Base-by-base conservation (phyloP, 2,113 vertebrate species). In the Sinocyclocheilus maitianheensis region DNA sequence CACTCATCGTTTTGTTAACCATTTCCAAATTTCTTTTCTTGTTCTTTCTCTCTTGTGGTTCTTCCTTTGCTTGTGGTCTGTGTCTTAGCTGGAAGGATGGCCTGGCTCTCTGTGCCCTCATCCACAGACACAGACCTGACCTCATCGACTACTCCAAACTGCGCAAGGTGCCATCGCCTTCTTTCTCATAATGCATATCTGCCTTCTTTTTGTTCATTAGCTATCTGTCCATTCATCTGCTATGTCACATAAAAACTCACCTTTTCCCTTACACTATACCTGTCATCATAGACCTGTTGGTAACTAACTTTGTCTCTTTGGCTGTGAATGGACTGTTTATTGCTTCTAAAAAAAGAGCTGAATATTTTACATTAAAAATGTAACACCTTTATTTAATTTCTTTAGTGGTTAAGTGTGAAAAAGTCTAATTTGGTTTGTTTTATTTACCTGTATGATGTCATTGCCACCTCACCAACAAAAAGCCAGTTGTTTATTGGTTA, bases 141-240 rank as follows among this genome's bases (percentile, higher is more conserved):
- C 94, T 96, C 53, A 96, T 96, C 13, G 95, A 96, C 22, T 96
- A 96, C 5, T 94, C 96, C 90, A 96, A 95, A 30, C 94, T 96
- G 84, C 90, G 96, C 20, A 96, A 96, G 95, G 96, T 96, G 85
- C 84, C 6, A 34, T 18, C 34, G 2, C 72, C 37, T 3, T 14
- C 11, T 76, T 77, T 63, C 78, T 65, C 46, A 43, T 20, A 16
- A 72, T 26, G 46, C 34, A 63, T 65, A 62, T 20, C 13, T 62
- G 11, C n/a, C 58, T 81, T 37, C 7, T 43, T 26, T 80, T 18
- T 74, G 40, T n/a, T 24, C 67, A 58, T 13, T 34, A 1, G 48
- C 18, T 37, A n/a, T 78, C 11, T 78, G 26, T 40, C 26, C 53
- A 37, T 22, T 60, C n/a, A 30, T 37, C 30, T 37, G 9, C 11